These are phyloP conservation scores for Graptemys geographica DNA, from an alignment of 2,797 vertebrate species.

Conservation along the genomic window DNA sequence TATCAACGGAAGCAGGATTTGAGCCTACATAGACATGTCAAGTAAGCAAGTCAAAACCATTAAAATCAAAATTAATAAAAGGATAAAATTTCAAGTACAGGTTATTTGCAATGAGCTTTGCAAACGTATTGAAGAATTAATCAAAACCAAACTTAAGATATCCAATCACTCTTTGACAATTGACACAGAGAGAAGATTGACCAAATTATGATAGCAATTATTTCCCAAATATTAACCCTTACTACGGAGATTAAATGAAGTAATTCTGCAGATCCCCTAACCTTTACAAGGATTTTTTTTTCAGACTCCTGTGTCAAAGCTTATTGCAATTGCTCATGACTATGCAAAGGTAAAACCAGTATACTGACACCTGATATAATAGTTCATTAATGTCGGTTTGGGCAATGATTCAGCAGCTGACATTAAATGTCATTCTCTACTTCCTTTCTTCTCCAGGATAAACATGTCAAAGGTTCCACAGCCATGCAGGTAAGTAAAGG, in stretches of 20 bases:
- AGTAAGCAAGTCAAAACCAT: not conserved
- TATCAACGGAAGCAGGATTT: not conserved
- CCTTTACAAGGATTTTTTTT: not conserved
- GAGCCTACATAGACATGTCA: not conserved
- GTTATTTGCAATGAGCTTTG: not conserved
- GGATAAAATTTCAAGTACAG: not conserved
- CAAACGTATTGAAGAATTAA: not conserved
- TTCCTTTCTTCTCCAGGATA: slow-evolving; percentile 12
- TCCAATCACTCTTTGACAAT: not conserved
- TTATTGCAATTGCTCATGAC: not conserved
- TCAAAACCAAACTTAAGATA: not conserved
- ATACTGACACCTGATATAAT: slow-evolving; percentile 7
- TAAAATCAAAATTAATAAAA: not conserved
- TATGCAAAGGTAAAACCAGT: slow-evolving; percentile 25
- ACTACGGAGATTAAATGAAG: not conserved
- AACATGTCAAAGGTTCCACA: not conserved
- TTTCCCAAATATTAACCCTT: not conserved
- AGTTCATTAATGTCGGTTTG: slow-evolving; percentile 19
- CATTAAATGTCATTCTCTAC: slow-evolving; percentile 3
- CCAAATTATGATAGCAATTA: not conserved
- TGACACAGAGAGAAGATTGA: not conserved
- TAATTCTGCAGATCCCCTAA: not conserved
- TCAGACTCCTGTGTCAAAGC: not conserved
- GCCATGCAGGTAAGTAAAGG: not conserved
- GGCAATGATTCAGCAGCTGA: slow-evolving; percentile 22